Evolutionary conservation across 2,797 vertebrate species (phyloP), one percentile per base, ranked within the genome.

Genomic region (Corythornis leucogaster): DNA sequence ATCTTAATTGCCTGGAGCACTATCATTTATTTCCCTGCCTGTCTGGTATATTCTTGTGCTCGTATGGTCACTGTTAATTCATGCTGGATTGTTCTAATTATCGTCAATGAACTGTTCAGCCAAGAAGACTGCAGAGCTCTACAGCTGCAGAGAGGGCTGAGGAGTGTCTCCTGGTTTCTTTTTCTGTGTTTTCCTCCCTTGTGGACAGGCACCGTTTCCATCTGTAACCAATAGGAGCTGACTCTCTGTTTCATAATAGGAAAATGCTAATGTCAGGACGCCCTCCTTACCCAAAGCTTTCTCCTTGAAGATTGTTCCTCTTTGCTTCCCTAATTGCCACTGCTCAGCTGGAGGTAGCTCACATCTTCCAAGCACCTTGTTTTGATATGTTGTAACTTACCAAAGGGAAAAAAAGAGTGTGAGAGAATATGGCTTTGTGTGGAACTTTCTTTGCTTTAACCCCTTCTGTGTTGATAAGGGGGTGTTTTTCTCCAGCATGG

Each of bases 291-390:
- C 88, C 88, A 45, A 11, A 86, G 91, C 78, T 95, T 94, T 96
- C 94, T 96, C 94, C 94, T 95, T 96, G 94, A 94, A 93, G 90
- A 81, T 85, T 92, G 85, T 57, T 94, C 53, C 75, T 92, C 92
- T 94, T 94, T 80, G 90, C 94, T 90, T 89, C 84, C 86, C 87
- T 96, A 94, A 96, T 97, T 97, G 95, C 90, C 13, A 4, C 76
- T 75, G 83, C 96, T 96, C 94, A 93, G 96, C 87, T 96, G 92
- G 92, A 95, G 93, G 93, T 90, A 69, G 76, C 2, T 3, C 2
- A 12, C 13, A 3, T 90, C 92, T 94, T 95, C 93, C 85, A 85
- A 90, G 85, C 86, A 67, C 77, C 45, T 93, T 91, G 94, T 80
- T 95, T 85, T 90, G 87, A 96, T 95, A 58, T 81, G 74, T 89